These are phyloP conservation scores for Parascotia fuliginaria DNA, from an alignment of 2,888 invertebrate species.

Conservation along the genomic window DNA sequence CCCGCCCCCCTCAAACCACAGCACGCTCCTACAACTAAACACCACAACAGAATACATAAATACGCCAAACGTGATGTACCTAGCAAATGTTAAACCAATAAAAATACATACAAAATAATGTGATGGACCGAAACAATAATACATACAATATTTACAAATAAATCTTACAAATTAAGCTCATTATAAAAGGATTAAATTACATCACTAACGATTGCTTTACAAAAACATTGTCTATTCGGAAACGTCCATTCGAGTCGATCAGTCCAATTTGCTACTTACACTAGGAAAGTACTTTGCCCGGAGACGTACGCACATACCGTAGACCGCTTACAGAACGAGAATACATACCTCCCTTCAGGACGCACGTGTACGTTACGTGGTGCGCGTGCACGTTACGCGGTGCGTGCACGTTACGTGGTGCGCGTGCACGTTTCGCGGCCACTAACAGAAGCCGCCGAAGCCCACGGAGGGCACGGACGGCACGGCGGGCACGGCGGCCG, in stretches of 20 bases:
- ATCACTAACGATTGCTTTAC: conserved; percentile 68
- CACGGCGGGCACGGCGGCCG: conserved; percentile 61
- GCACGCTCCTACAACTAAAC: conserved; percentile 26
- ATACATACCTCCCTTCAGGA: conserved; percentile 29
- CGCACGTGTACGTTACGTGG: no score
- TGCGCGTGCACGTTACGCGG: no score
- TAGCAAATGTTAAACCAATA: conserved; percentile 43
- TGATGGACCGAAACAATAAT: conserved; percentile 69
- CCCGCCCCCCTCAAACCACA: conserved; percentile 32
- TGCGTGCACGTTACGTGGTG: neutral
- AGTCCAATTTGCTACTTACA: conserved; percentile 60
- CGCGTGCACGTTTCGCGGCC: conserved; percentile 9
- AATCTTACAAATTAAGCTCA: conserved; percentile 80
- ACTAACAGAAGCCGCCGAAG: conserved; percentile 83
- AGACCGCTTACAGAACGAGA: conserved; percentile 30
- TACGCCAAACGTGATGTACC: conserved; percentile 39
- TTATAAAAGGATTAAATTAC: conserved; percentile 72
- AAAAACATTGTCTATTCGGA: conserved; percentile 37
- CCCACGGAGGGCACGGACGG: conserved; percentile 76
- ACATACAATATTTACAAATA: conserved; percentile 83
- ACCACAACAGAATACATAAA: conserved; percentile 13
- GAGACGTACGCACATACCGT: conserved; percentile 28
- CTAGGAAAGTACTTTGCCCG: conserved; percentile 39
- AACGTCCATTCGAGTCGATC: conserved; percentile 44
- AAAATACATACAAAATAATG: conserved; percentile 38